Conservation (phyloP, 2,888 invertebrate genomes). For the Oithona nana region DNA sequence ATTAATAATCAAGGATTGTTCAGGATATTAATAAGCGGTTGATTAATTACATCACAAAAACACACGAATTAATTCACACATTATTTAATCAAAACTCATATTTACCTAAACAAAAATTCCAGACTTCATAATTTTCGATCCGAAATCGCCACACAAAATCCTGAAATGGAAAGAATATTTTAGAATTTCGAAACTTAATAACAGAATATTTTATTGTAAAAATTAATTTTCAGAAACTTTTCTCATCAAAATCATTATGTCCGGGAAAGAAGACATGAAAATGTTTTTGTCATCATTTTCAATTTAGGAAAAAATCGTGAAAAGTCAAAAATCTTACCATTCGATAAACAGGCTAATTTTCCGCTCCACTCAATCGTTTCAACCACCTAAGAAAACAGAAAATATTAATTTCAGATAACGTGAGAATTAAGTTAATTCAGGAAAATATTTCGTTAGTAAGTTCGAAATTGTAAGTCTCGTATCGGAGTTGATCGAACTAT, state of each 20-base stretch:
- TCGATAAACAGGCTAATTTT: no score
- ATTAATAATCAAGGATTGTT: no score
- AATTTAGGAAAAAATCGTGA: background rate
- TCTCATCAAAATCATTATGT: background rate
- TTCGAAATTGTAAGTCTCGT: no score
- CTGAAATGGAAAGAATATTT: background rate
- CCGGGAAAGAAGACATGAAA: background rate
- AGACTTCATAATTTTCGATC: no score
- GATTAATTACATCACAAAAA: no score
- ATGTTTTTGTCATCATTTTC: background rate
- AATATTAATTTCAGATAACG: background rate
- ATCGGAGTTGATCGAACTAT: background rate
- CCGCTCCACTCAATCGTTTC: background rate
- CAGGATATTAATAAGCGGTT: no score
- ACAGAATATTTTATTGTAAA: background rate
- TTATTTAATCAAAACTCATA: no score
- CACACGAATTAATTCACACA: no score
- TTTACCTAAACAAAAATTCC: no score
- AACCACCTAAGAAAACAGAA: background rate
- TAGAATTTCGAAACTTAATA: background rate
- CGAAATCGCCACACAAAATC: background rate
- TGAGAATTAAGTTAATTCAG: background rate
- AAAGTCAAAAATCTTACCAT: background rate
- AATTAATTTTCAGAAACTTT: background rate
- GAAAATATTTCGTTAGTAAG: background rate